These are phyloP conservation scores for Streptopelia turtur DNA, from an alignment of 2,797 vertebrate species.

Conservation along the genomic window DNA sequence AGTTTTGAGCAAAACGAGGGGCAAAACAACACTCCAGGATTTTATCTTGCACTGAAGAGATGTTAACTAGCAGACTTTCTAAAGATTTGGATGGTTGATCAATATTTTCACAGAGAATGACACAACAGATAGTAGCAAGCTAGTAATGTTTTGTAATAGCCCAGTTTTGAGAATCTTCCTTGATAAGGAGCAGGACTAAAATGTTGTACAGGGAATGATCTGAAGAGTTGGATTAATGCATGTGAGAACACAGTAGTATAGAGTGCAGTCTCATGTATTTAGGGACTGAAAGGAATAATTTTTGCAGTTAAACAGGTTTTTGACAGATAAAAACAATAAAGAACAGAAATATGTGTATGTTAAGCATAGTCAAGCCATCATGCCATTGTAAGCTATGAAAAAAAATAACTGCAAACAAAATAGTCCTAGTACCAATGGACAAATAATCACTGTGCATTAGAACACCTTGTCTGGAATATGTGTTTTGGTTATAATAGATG, in stretches of 20 bases:
- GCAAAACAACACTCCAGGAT: accelerated
- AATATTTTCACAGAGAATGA: neutral
- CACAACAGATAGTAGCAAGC: neutral
- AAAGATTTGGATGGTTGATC: neutral
- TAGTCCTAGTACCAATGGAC: neutral
- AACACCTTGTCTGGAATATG: neutral
- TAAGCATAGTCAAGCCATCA: neutral
- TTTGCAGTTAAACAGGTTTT: neutral
- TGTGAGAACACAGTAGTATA: neutral
- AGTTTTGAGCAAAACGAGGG: neutral
- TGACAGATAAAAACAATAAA: neutral
- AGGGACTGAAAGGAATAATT: neutral
- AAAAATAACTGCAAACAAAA: neutral
- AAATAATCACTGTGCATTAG: neutral
- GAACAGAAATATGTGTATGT: neutral
- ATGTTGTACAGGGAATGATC: neutral
- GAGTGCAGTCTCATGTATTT: neutral
- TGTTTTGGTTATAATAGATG: neutral
- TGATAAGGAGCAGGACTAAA: neutral
- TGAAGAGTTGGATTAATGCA: neutral
- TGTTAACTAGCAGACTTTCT: neutral
- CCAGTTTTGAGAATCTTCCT: neutral
- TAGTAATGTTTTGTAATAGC: neutral
- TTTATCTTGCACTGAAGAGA: neutral
- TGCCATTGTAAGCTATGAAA: neutral